Evolutionary conservation across 2,888 invertebrate species (phyloP), one percentile per base, ranked within the genome.

Genomic region (Clusia tigrina): DNA sequence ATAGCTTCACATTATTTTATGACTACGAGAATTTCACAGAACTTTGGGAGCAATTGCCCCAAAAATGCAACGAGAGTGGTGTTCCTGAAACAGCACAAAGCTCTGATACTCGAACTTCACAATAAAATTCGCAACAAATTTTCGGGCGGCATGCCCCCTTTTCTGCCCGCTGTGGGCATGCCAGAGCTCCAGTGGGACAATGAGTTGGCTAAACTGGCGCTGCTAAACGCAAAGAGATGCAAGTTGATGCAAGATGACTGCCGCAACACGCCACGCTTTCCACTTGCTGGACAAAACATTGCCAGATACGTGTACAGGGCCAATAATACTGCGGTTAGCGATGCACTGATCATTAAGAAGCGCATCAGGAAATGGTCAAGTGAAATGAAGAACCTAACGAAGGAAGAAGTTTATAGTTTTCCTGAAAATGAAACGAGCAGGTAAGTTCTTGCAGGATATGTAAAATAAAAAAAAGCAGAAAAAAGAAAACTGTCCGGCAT

Each of bases 361-460:
- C 2, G 26, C 2, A n/a, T 71, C 2, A 55, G 37, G 1, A 10
- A 32, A 52, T 75, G 75, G 77, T 75, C 74, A 74, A 20, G 1
- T 12, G 75, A 76, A 65, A 2, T 60, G 5, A 20, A 10, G 2
- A 6, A 67, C 18, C 63, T 69, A 37, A 67, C 23, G 17, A 64
- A 66, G 69, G 15, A 48, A 1, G 53, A 70, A 2, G 65, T 75
- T 1, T 55, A 55, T 6, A 58, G 17, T 1, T 71, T 53, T 17
- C 72, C 72, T 1, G 12, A 1, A 3, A 26, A 72, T n/a, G n/a
- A n/a, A n/a, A n/a, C n/a, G n/a, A n/a, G n/a, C n/a, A n/a, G n/a
- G n/a, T n/a, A n/a, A n/a, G n/a, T n/a, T n/a, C n/a, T n/a, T n/a
- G n/a, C n/a, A n/a, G n/a, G n/a, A n/a, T n/a, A n/a, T n/a, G n/a